Evolutionary conservation across 2,113 vertebrate genomes (phyloP).

Genomic region (Macquaria australasica): DNA sequence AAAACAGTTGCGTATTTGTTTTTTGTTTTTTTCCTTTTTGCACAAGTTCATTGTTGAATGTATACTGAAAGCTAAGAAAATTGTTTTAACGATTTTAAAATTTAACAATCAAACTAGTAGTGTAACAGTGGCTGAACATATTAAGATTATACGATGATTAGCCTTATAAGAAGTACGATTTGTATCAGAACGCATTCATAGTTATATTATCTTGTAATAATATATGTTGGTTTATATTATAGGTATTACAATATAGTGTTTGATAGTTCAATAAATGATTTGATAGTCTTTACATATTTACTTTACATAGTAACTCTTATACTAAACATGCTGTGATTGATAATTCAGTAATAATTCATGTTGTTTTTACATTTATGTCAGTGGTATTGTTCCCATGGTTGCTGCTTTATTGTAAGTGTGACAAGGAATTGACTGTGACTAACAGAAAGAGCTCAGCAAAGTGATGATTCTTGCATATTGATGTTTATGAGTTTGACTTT

Average conservation of each 20-base stretch:
- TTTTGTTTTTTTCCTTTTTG: slow-evolving; percentile 54
- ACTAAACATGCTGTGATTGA: slow-evolving; percentile 69
- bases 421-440: slow-evolving; percentile 60
- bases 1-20: slow-evolving; percentile 19
- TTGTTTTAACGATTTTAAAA: slow-evolving; percentile 35
- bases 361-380: slow-evolving; percentile 48
- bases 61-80: slow-evolving; percentile 56
- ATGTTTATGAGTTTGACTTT: slow-evolving; percentile 39
- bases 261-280: slow-evolving; percentile 57
- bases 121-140: slow-evolving; percentile 46
- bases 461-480: slow-evolving; percentile 34
- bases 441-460: slow-evolving; percentile 47
- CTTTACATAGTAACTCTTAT: slow-evolving; percentile 58
- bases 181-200: slow-evolving; percentile 64
- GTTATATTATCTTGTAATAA: slow-evolving; percentile 66
- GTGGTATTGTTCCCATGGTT: slow-evolving; percentile 61
- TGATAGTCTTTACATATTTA: slow-evolving; percentile 53
- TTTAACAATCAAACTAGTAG: slow-evolving; percentile 35
- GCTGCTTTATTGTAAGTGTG: slow-evolving; percentile 75
- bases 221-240: slow-evolving; percentile 71
- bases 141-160: slow-evolving; percentile 12
- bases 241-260: slow-evolving; percentile 68
- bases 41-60: slow-evolving; percentile 75
- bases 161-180: slow-evolving; percentile 66
- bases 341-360: slow-evolving; percentile 57